Base-by-base conservation (phyloP, 2,888 invertebrate genomes). In the Machimus atricapillus region DNA sequence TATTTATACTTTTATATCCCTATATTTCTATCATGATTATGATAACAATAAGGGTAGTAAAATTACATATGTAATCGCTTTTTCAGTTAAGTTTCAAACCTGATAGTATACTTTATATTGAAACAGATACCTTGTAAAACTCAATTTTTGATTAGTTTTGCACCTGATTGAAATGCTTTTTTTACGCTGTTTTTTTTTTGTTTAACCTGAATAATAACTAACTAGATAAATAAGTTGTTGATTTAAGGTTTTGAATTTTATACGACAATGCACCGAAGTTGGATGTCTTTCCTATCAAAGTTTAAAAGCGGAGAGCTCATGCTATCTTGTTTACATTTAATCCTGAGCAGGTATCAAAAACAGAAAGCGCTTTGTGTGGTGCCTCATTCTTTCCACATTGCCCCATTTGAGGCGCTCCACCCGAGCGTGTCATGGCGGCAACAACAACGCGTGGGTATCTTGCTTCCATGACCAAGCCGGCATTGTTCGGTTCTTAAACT, bases 401-500 rank as follows among this genome's bases (percentile, higher is more conserved):
- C 74, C 74, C 58, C 74, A 74, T 27, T 83, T 73, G 19, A 74
- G 46, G 74, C 23, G 0, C 66, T 83, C 74, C 58, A 58, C 37
- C 58, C 58, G 16, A 58, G 58, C 37, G 66, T 58, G 82, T 9
- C 9, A 58, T 34, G 27, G 16, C 40, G 46, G 82, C 19, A 23
- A 27, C 66, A 34, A 58, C 58, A 82, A 66, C 82, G 58, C 58
- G 23, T 0, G 23, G 58, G 66, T 16, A 82, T 82, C n/a, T 40
- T 58, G 82, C 82, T 82, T 3, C 85, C 85, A 85, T 85, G 85
- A 43, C 46, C 85, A 58, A 74, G 85, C 85, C 73, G 23, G 74
- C 85, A 85, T 85, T 85, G 85, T 85, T 85, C 85, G 85, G 52
- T 74, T 85, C 85, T 85, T 85, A 74, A 85, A 74, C 85, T 81